A percentile compares a stretch with the other conserved stretches of the same genome.
phyloP scores from a whole-genome alignment of 2,797 vertebrate species.

The Acrocephalus scirpaceus region DNA sequence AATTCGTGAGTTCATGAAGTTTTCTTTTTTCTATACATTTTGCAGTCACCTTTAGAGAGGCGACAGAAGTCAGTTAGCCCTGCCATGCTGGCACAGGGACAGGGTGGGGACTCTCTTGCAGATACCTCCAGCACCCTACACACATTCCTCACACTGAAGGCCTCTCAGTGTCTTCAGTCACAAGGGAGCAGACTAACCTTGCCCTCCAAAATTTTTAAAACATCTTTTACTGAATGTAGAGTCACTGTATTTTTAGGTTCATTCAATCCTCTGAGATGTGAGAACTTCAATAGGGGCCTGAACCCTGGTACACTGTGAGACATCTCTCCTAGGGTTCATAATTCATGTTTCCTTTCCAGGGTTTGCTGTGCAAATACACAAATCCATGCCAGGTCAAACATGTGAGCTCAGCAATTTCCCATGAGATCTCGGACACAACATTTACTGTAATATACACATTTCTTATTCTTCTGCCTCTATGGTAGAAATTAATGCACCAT shows the following conservation, averaged over 20 bases:
- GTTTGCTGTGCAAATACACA: not conserved
- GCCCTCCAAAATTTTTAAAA: not conserved
- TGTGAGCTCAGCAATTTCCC: not conserved
- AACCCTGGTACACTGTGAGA: not conserved
- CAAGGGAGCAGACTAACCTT: not conserved
- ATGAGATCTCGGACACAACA: not conserved
- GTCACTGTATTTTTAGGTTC: not conserved
- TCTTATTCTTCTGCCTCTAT: slow-evolving; percentile 21
- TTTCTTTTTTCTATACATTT: not conserved
- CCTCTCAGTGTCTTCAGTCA: not conserved
- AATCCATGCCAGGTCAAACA: not conserved
- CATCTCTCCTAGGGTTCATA: not conserved
- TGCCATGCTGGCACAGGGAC: accelerated
- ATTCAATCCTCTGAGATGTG: accelerated
- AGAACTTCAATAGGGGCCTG: not conserved
- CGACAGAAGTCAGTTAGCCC: not conserved
- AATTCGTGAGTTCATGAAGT: not conserved
- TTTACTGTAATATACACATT: slow-evolving; percentile 9
- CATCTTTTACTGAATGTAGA: not conserved
- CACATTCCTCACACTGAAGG: not conserved
- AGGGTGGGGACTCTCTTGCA: not conserved
- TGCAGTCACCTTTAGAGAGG: not conserved
- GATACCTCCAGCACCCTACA: not conserved
- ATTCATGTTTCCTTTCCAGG: not conserved
- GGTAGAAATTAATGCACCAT: slow-evolving; percentile 33